A percentile compares a stretch with the other conserved stretches of the same genome.
Conservation (phyloP, 2,113 vertebrate species). For the Cheirogaleus medius region DNA sequence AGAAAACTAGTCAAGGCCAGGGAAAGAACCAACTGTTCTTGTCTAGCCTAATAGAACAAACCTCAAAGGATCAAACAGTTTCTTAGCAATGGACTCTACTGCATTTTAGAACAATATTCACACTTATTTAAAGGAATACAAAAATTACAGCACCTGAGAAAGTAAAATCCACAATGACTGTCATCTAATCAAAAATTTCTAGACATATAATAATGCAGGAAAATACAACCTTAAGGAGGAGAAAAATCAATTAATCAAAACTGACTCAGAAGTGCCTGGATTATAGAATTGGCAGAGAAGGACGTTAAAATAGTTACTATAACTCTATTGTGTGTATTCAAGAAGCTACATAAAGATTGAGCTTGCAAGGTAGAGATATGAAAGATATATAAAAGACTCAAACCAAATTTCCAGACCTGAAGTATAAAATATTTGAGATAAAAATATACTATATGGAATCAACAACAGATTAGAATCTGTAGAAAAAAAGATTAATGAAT, state of each 20-base stretch:
- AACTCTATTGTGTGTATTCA: neutral
- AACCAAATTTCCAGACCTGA: neutral
- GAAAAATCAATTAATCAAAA: neutral
- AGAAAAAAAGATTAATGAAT: neutral
- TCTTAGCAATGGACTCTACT: neutral
- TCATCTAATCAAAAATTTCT: neutral
- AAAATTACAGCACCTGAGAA: neutral
- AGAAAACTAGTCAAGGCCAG: neutral
- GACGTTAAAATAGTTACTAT: neutral
- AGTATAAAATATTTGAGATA: neutral
- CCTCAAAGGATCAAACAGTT: neutral
- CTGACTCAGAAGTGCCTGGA: neutral
- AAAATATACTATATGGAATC: neutral
- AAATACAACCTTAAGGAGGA: neutral
- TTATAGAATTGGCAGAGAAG: neutral
- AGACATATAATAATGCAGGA: neutral
- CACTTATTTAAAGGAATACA: neutral
- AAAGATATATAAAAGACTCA: neutral
- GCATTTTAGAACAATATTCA: neutral
- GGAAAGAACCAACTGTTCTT: neutral
- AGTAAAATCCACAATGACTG: neutral
- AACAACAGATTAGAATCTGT: neutral
- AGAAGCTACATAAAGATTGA: neutral
- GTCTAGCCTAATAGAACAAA: neutral
- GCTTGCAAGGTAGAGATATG: neutral